Conservation (phyloP, 2,113 vertebrate genomes). For the Trematocara marginatum region DNA sequence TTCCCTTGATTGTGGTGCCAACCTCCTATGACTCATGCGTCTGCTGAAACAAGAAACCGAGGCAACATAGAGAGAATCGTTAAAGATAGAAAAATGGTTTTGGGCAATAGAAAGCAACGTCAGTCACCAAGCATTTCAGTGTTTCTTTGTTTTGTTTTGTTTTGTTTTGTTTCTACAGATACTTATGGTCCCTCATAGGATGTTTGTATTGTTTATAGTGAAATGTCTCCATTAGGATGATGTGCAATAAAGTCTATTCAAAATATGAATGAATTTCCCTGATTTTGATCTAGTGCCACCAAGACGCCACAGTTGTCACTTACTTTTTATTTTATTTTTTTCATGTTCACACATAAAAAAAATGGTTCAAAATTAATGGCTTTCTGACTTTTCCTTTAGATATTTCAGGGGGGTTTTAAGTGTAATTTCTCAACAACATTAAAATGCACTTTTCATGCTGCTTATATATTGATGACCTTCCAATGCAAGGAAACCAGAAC, state of each 20-base stretch:
- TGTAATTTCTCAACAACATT: not conserved
- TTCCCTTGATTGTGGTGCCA: not conserved
- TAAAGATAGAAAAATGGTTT: not conserved
- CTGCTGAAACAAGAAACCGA: not conserved
- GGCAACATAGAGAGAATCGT: not conserved
- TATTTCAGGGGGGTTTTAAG: not conserved
- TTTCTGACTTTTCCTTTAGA: not conserved
- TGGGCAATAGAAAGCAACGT: not conserved
- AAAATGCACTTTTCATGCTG: not conserved
- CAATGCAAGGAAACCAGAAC: not conserved
- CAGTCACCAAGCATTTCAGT: not conserved
- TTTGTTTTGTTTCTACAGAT: not conserved
- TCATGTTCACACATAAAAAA: not conserved
- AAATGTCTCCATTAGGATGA: not conserved
- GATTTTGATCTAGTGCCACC: not conserved
- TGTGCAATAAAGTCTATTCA: not conserved
- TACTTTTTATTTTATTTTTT: not conserved
- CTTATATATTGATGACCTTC: not conserved
- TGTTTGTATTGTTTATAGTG: not conserved
- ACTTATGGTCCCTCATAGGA: not conserved
- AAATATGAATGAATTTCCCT: not conserved
- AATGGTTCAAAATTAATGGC: not conserved
- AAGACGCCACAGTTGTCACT: not conserved
- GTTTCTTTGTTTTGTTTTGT: not conserved
- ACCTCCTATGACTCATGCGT: not conserved